phyloP scores from a whole-genome alignment of 1,140 invertebrate genomes.

The Paraescarpia echinospica region DNA sequence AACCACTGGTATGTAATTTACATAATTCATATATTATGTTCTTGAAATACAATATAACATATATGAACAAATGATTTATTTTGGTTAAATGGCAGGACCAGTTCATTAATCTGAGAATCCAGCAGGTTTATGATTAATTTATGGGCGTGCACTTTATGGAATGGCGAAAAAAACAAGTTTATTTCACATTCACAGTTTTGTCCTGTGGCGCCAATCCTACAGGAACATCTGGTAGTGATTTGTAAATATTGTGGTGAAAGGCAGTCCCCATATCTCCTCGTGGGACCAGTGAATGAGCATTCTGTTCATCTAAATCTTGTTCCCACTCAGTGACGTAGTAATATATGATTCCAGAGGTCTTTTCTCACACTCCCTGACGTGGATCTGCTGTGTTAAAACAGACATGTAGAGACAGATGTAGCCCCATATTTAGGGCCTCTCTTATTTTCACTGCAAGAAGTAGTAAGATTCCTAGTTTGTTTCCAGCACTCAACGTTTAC shows the following conservation, averaged over 20 bases:
- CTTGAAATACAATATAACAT: neutral
- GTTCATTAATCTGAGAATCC: neutral
- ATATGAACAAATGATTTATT: neutral
- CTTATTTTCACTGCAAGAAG: neutral
- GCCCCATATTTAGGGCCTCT: neutral
- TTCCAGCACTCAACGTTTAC: too few relatives aligned
- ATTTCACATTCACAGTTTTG: neutral
- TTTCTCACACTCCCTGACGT: neutral
- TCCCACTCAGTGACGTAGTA: neutral
- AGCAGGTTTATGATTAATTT: neutral
- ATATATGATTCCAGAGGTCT: neutral
- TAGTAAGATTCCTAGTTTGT: neutral
- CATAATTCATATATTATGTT: too few relatives aligned
- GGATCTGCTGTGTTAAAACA: neutral
- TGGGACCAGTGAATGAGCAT: neutral
- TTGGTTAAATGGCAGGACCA: neutral
- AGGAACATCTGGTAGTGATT: neutral
- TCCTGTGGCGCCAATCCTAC: neutral
- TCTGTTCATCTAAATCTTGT: neutral
- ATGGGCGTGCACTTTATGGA: neutral
- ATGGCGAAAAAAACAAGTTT: neutral
- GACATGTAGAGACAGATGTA: neutral
- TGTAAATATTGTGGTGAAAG: neutral
- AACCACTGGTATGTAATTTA: too few relatives aligned
- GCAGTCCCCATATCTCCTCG: neutral